Evolutionary conservation across 2,113 vertebrate species (phyloP), one percentile per base, ranked within the genome.

Genomic region (Microtus richardsoni): DNA sequence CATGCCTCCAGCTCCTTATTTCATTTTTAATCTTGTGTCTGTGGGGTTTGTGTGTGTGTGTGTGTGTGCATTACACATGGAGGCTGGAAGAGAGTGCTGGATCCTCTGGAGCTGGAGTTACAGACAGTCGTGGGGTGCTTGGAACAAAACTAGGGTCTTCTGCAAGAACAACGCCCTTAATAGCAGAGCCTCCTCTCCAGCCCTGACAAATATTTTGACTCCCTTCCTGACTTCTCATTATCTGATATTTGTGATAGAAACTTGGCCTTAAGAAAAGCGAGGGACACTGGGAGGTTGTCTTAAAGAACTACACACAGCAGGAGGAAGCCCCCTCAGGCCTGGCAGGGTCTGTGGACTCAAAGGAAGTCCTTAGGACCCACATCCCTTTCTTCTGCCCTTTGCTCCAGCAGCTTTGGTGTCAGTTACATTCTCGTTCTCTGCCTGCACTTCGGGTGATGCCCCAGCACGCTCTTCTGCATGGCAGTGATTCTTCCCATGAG

Each of bases 341-440:
- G 26, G 41, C 74, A 60, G 24, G 2, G 8, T 47, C 28, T 70
- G 54, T 26, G 66, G 30, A 52, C 49, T 73, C 44, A 70, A 75
- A 10, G 0, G 10, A 68, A 70, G 49, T 21, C 54, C 3, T 77
- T 16, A 17, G 26, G 12, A 88, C 14, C 2, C 22, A n/a, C 12
- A 21, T 3, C 70, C 33, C 60, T 82, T 71, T 26, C 26, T 80
- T 47, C 8, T 3, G 10, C 6, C 28, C 3, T 9, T 19, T 21
- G 39, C 39, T 64, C 44, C 28, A 39, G 4, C 36, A 33, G 17
- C 71, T 62, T 52, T 33, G 44, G 11, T 70, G 64, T n/a, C 19
- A 13, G 44, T 47, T 52, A 73, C 0, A 0, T 3, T 71, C 36
- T n/a, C 1, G 0, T 16, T 14, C 41, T 39, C 39, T 3, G 70